Conservation (phyloP, 2,113 vertebrate genomes). For the Pollimyrus isidori region DNA sequence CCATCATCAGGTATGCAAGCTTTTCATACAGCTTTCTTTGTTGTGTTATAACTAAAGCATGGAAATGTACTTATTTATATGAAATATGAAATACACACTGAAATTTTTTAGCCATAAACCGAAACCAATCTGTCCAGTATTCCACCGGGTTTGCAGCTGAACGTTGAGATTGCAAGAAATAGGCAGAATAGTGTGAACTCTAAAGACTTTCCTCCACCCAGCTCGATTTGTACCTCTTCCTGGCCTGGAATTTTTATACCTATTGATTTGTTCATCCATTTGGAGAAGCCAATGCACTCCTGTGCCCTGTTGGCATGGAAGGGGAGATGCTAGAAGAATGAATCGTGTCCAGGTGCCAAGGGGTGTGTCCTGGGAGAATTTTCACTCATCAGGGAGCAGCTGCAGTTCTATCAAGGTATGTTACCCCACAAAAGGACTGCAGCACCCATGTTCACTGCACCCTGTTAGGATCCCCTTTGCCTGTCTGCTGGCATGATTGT, state of each 20-base stretch:
- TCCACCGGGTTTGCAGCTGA: neutral
- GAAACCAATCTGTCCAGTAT: neutral
- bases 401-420: neutral
- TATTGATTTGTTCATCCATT: slow-evolving; percentile 37
- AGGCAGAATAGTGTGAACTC: slow-evolving; percentile 47
- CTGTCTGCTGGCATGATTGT: neutral
- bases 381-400: neutral
- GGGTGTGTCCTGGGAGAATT: slow-evolving; percentile 4
- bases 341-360: neutral
- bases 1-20: neutral
- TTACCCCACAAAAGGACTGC: neutral
- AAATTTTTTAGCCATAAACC: neutral
- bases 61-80: neutral
- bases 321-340: neutral
- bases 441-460: neutral
- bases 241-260: slow-evolving; percentile 24
- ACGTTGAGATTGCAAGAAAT: neutral
- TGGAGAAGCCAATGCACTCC: slow-evolving; percentile 13
- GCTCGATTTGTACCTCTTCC: slow-evolving; percentile 35
- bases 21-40: neutral
- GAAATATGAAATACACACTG: neutral
- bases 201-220: slow-evolving; percentile 33
- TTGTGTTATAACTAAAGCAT: neutral
- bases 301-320: neutral
- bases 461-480: neutral